Conservation (phyloP, 2,888 invertebrate species). For the Mantis religiosa region DNA sequence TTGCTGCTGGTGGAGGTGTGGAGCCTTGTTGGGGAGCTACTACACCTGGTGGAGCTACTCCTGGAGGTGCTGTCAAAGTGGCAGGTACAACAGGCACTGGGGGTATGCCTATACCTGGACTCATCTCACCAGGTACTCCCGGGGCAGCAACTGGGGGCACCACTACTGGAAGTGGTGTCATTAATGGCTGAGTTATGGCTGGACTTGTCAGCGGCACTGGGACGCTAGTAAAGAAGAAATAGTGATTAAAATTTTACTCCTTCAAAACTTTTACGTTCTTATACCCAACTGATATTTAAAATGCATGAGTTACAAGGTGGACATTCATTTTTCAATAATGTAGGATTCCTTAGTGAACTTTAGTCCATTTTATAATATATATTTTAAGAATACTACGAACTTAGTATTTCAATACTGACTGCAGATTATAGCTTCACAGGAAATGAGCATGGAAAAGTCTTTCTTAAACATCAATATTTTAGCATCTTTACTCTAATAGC, state of each 20-base stretch:
- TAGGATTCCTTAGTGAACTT: no score
- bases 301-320: no score
- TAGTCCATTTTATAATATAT: no score
- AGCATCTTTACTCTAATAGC: no score
- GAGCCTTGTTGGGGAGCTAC: not conserved
- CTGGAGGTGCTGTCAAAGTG: conserved; percentile 34
- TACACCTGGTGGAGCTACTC: not conserved
- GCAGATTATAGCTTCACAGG: no score
- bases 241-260: not conserved
- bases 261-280: not conserved
- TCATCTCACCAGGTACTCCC: not conserved
- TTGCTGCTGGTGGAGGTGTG: conserved; percentile 9
- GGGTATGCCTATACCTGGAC: not conserved
- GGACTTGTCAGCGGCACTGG: conserved; percentile 5
- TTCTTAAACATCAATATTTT: no score
- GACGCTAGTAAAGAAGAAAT: not conserved
- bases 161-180: not conserved
- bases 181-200: not conserved
- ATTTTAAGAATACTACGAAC: no score
- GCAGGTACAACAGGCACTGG: conserved; percentile 37
- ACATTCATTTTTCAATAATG: no score
- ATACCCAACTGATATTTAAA: no score
- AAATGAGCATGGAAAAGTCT: no score
- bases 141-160: not conserved
- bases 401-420: no score